A percentile compares a stretch with the other conserved stretches of the same genome.
phyloP scores from a whole-genome alignment of 2,888 invertebrate species.

The Camptogramma bilineatum region DNA sequence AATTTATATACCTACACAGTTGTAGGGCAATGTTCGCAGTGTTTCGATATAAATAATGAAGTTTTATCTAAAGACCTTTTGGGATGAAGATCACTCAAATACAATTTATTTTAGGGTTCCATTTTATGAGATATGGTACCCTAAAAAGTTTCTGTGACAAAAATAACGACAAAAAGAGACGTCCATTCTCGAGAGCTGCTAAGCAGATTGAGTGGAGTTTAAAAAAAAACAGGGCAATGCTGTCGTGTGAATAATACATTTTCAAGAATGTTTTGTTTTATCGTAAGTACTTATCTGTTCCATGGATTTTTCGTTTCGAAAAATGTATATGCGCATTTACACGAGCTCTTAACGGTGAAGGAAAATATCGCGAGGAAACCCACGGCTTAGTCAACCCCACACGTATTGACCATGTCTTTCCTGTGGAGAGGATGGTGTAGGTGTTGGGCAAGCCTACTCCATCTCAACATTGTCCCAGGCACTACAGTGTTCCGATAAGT shows the following conservation, averaged over 20 bases:
- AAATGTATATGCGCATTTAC: too few relatives aligned
- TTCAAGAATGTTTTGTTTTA: not conserved
- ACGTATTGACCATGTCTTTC: too few relatives aligned
- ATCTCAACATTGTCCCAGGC: too few relatives aligned
- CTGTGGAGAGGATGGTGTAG: too few relatives aligned
- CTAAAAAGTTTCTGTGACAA: conserved; percentile 26
- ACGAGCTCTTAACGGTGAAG: too few relatives aligned
- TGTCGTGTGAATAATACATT: conserved; percentile 18
- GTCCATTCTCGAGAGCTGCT: conserved; percentile 39
- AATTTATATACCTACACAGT: not conserved
- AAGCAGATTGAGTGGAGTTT: conserved; percentile 44
- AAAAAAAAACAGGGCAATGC: conserved; percentile 37
- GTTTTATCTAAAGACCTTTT: not conserved
- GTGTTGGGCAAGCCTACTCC: too few relatives aligned
- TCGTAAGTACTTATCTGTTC: too few relatives aligned
- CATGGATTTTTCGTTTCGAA: too few relatives aligned
- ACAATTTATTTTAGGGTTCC: not conserved
- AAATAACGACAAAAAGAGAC: conserved; percentile 32
- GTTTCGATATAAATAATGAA: not conserved
- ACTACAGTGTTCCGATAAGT: too few relatives aligned
- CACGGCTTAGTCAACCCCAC: too few relatives aligned
- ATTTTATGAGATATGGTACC: not conserved
- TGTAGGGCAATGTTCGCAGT: not conserved
- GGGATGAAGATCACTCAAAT: not conserved
- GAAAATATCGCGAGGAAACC: too few relatives aligned